Conservation (phyloP, 2,113 vertebrate species). For the Platysternon megacephalum region DNA sequence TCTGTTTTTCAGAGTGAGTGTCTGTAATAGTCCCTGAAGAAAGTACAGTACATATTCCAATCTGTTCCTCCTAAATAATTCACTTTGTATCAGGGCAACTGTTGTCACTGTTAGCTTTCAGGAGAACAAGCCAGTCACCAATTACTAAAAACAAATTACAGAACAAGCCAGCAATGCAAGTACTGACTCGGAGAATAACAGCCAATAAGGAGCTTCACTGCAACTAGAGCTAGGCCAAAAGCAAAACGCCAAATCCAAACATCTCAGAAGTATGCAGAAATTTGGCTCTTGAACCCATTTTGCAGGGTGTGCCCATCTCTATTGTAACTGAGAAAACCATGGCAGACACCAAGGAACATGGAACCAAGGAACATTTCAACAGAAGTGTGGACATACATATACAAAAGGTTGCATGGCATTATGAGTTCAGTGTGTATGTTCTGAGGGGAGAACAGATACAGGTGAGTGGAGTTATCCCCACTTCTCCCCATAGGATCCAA, state of each 20-base stretch:
- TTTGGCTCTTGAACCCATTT: not conserved
- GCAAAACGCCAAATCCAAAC: not conserved
- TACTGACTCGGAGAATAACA: not conserved
- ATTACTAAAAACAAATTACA: too few species aligned
- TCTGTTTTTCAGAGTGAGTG: accelerated
- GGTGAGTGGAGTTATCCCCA: not conserved
- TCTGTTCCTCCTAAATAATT: not conserved
- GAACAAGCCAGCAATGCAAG: not conserved
- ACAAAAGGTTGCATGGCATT: not conserved
- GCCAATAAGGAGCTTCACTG: not conserved
- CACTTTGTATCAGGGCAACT: not conserved
- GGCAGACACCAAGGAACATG: accelerated
- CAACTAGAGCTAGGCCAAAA: not conserved
- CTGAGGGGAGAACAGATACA: not conserved
- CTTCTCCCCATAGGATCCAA: not conserved
- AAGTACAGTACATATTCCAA: not conserved
- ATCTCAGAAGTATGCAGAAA: not conserved
- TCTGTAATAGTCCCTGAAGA: not conserved
- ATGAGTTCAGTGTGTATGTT: not conserved
- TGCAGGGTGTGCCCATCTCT: not conserved
- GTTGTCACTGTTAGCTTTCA: not conserved
- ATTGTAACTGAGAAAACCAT: not conserved
- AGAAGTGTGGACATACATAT: too few species aligned
- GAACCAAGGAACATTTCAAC: not conserved
- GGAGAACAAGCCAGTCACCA: not conserved